Conservation (phyloP, 2,888 invertebrate species). For the Melangyna quadrimaculata region DNA sequence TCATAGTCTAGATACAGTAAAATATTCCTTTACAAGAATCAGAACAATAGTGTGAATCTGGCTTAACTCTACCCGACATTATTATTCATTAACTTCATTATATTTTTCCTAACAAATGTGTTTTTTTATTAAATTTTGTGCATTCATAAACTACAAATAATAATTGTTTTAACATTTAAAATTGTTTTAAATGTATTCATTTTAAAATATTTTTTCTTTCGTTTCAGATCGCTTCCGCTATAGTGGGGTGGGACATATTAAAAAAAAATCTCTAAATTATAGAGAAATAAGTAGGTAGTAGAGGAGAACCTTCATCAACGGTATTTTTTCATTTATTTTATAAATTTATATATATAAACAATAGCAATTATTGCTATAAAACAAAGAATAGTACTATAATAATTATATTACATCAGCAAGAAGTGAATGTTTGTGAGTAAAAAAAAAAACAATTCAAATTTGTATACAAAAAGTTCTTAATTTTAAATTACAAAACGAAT, state of each 20-base stretch:
- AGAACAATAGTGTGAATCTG: too few relatives aligned
- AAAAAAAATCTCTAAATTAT: constrained; percentile 39
- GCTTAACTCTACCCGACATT: too few relatives aligned
- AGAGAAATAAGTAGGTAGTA: constrained; percentile 46
- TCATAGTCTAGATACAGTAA: too few relatives aligned
- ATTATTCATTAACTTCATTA: too few relatives aligned
- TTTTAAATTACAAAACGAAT: constrained; percentile 20
- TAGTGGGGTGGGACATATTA: not conserved
- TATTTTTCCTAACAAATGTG: not conserved
- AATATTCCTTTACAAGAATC: too few relatives aligned
- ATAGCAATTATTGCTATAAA: constrained; percentile 48
- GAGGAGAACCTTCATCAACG: constrained; percentile 59
- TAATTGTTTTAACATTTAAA: too few relatives aligned
- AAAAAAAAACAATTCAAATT: constrained; percentile 16
- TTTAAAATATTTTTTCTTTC: not conserved
- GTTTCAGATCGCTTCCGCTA: constrained; percentile 37
- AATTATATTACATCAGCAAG: constrained; percentile 44
- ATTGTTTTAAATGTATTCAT: not conserved
- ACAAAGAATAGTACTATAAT: constrained; percentile 20
- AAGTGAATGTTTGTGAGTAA: constrained; percentile 65
- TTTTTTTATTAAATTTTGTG: not conserved
- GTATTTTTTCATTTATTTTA: constrained; percentile 66
- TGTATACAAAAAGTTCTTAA: constrained; percentile 57
- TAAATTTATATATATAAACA: constrained; percentile 66
- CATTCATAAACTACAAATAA: not conserved